Evolutionary conservation across 2,113 vertebrate genomes (phyloP).

Genomic region (Thalassoma bifasciatum): DNA sequence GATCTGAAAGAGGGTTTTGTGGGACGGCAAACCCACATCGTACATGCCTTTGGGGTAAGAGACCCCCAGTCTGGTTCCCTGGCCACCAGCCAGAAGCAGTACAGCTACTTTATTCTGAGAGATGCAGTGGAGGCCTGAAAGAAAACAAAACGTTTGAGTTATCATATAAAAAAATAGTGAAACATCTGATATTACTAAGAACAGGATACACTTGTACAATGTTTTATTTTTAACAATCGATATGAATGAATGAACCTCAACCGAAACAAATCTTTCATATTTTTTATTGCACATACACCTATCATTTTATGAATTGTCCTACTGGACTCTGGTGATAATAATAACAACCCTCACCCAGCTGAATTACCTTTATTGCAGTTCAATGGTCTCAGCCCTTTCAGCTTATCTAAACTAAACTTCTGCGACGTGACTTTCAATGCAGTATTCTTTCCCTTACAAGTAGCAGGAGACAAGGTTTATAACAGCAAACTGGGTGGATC

Average conservation of each 20-base stretch:
- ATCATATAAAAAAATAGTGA: too few species aligned
- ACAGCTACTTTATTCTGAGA: conserved; percentile 90
- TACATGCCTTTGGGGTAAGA: conserved; percentile 98
- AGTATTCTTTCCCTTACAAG: not conserved
- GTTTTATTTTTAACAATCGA: too few species aligned
- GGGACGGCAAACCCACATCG: conserved; percentile 93
- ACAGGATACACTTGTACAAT: too few species aligned
- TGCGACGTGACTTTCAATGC: conserved; percentile 31
- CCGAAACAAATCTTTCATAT: not conserved
- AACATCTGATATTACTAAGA: too few species aligned
- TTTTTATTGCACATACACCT: not conserved
- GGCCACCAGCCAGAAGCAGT: conserved; percentile 93
- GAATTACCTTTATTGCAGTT: conserved; percentile 29
- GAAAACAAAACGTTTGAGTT: not conserved
- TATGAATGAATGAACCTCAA: conserved; percentile 6
- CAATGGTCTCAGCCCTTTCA: conserved; percentile 1
- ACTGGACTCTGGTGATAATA: conserved; percentile 8
- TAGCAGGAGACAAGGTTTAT: conserved; percentile 35
- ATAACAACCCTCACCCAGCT: not conserved
- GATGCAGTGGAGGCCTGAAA: conserved; percentile 87
- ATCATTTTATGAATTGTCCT: conserved; percentile 11
- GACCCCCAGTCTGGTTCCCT: conserved; percentile 94
- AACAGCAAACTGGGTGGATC: conserved; percentile 15
- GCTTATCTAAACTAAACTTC: conserved; percentile 64
- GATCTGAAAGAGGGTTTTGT: conserved; percentile 98